Evolutionary conservation across 2,113 vertebrate species (phyloP).

Genomic region (Pogona vitticeps): DNA sequence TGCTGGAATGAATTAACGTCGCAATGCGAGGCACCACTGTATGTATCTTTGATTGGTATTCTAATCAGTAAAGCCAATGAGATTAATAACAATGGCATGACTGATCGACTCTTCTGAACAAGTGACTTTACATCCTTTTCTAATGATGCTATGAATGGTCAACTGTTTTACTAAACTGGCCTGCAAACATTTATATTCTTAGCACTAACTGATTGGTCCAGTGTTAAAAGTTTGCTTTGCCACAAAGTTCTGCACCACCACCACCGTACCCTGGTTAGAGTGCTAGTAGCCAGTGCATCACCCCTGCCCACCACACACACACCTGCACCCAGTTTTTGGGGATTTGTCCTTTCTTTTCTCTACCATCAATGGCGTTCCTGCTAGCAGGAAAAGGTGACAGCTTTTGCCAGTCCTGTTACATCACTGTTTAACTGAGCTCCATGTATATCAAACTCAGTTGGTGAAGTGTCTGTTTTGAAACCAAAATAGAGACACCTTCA

Average conservation of each 20-base stretch:
- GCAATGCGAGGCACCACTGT: too few species aligned
- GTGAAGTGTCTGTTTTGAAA: background rate
- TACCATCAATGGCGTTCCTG: background rate
- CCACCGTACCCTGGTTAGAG: background rate
- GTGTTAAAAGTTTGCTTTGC: background rate
- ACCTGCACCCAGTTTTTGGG: background rate
- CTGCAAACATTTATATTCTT: background rate
- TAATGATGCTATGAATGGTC: background rate
- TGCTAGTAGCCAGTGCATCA: background rate
- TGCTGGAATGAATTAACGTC: too few species aligned
- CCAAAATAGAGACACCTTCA: background rate
- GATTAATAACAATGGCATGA: background rate
- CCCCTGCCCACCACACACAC: too few species aligned
- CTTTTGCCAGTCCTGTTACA: background rate
- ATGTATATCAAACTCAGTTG: too few species aligned
- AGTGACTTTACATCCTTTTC: background rate
- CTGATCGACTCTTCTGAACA: background rate
- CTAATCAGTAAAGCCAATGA: background rate
- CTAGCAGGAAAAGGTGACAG: background rate
- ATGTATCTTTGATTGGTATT: background rate
- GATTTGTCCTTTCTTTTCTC: background rate
- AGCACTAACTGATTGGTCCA: background rate
- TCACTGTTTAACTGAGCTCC: background rate
- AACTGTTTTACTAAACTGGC: background rate
- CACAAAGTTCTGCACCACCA: background rate